Conservation (phyloP, 2,888 invertebrate species). For the Zele albiditarsus region DNA sequence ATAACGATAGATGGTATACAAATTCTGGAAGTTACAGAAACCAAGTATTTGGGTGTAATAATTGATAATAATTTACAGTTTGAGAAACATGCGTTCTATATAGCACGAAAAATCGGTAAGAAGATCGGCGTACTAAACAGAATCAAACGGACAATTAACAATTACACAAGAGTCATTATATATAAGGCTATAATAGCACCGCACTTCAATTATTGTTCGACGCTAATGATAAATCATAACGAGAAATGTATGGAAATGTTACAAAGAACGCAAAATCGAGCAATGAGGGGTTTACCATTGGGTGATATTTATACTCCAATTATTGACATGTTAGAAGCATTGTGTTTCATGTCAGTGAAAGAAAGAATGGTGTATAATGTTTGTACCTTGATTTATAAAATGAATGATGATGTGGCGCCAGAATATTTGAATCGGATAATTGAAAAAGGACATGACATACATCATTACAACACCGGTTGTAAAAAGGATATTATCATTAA, state of each 20-base stretch:
- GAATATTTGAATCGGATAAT: background rate
- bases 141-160: slow-evolving; percentile 16
- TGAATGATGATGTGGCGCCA: slow-evolving; percentile 26
- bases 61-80: slow-evolving; percentile 37
- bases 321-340: slow-evolving; percentile 28
- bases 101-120: slow-evolving; percentile 24
- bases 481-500: no score
- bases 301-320: slow-evolving; percentile 38
- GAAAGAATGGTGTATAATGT: slow-evolving; percentile 37
- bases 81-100: no score
- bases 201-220: slow-evolving; percentile 43
- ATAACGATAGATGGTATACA: slow-evolving; percentile 1
- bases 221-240: slow-evolving; percentile 35
- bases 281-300: no score
- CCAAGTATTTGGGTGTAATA: slow-evolving; percentile 23
- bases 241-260: slow-evolving; percentile 25
- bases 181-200: slow-evolving; percentile 38
- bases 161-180: no score
- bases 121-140: slow-evolving; percentile 29
- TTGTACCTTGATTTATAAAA: slow-evolving; percentile 36
- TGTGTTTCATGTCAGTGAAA: slow-evolving; percentile 20
- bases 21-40: slow-evolving; percentile 19
- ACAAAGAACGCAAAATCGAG: slow-evolving; percentile 43
- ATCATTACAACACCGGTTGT: no score
- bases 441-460: no score